Conservation (phyloP, 2,113 vertebrate species). For the Archilochus colubris region DNA sequence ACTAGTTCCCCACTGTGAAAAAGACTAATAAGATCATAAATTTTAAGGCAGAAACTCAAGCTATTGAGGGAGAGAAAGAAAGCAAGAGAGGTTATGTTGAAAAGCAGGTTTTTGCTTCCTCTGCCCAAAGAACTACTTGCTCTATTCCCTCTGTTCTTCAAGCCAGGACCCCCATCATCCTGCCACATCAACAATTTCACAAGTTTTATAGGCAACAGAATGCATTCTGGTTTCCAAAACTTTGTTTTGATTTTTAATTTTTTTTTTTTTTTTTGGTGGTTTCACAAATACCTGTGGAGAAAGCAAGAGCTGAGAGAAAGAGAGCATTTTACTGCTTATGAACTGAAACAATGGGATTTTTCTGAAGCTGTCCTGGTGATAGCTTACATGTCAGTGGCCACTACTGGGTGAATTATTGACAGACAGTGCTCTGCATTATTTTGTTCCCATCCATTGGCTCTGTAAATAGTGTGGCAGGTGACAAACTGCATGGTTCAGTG, state of each 20-base stretch:
- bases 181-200: neutral
- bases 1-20: neutral
- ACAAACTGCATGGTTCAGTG: neutral
- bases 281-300: neutral
- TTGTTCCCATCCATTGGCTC: neutral
- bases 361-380: neutral
- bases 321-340: neutral
- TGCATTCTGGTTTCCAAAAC: neutral
- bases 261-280: neutral
- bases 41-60: neutral
- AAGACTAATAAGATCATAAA: neutral
- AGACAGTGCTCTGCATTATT: neutral
- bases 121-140: neutral
- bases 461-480: slow-evolving; percentile 9
- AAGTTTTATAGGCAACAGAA: neutral
- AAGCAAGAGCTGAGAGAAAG: neutral
- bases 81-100: neutral
- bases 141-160: neutral
- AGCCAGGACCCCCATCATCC: neutral
- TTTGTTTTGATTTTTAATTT: neutral
- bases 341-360: neutral
- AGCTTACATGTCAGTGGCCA: neutral
- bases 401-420: neutral
- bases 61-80: neutral
- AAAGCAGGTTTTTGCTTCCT: neutral